Evolutionary conservation across 2,797 vertebrate species (phyloP).

Genomic region (Falco concolor): DNA sequence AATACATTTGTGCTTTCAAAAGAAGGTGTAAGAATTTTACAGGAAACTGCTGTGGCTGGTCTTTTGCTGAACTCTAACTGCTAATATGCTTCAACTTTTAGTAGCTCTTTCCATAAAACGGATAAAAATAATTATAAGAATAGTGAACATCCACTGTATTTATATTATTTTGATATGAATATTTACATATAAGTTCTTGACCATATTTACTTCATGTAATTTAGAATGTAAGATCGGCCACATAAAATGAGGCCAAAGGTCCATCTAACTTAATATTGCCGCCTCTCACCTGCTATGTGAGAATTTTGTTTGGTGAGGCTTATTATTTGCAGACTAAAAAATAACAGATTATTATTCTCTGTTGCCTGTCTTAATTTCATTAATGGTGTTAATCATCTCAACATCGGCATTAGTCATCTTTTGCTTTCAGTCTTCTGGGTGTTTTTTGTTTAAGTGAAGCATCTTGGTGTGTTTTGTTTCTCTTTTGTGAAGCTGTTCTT

Average conservation of each 20-base stretch:
- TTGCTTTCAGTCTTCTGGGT: background rate
- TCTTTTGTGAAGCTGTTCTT: background rate
- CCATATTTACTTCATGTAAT: background rate
- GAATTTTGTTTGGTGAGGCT: background rate
- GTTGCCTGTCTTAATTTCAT: background rate
- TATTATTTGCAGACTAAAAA: background rate
- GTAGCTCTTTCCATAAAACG: background rate
- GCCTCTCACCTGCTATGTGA: background rate
- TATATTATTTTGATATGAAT: background rate
- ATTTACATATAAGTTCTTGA: background rate
- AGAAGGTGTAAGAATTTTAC: slow-evolving; percentile 4
- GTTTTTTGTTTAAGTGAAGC: background rate
- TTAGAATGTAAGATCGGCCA: background rate
- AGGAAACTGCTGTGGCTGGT: background rate
- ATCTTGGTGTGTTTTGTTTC: background rate
- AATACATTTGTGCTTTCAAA: slow-evolving; percentile 11
- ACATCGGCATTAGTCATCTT: background rate
- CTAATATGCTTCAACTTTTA: background rate
- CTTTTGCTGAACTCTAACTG: slow-evolving; percentile 2
- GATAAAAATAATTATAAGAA: background rate
- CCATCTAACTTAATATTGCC: background rate
- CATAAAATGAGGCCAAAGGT: background rate
- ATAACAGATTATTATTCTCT: background rate
- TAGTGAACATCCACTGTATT: background rate
- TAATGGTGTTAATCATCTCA: background rate